Evolutionary conservation across 2,888 invertebrate genomes (phyloP), one percentile per base, ranked within the genome.

Genomic region (Eupithecia vulgata): DNA sequence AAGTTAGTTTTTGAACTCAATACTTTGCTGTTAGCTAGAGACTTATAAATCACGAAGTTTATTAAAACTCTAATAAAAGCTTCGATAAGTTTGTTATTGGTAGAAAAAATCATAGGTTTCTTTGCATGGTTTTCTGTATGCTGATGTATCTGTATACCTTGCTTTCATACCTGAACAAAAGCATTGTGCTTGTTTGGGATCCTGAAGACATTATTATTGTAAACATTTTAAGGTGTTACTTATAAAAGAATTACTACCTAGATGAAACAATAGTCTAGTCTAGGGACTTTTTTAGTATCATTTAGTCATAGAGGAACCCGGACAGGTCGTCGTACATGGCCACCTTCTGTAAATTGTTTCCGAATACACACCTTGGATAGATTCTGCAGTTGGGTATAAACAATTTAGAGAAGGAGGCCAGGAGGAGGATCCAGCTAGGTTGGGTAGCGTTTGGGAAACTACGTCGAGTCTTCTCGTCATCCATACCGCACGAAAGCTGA

Each of bases 1-100:
- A 75, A 75, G 72, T 72, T 75, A 67, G 67, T 70, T 70, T 69
- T 70, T 62, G 69, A 70, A 70, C 45, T 40, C 40, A 21, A 40
- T 64, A 45, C 64, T 67, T 75, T 57, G 59, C 70, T 67, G 21
- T 61, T 59, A 17, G 59, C 67, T 52, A 12, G 65, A 30, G 30
- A 59, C 61, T 66, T 59, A 40, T 65, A 42, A 21, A 65, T 65
- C 37, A 59, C 17, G 34, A 61, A 61, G 61, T 40, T 42, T 42
- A 42, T 57, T 61, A 34, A 35, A 52, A 67, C 37, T 35, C 35
- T 21, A 21, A 57, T 67, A 21, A 35, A 45, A 57, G 15, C 21
- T 67, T 37, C n/a, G 21, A 13, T 67, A 59, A 13, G 30, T 34
- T 34, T 34, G 17, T 61, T 34, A 61, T 57, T 61, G 17, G 61